Evolutionary conservation across 1,140 invertebrate species (phyloP), one percentile per base, ranked within the genome.

Genomic region (Zophobas atratus): DNA sequence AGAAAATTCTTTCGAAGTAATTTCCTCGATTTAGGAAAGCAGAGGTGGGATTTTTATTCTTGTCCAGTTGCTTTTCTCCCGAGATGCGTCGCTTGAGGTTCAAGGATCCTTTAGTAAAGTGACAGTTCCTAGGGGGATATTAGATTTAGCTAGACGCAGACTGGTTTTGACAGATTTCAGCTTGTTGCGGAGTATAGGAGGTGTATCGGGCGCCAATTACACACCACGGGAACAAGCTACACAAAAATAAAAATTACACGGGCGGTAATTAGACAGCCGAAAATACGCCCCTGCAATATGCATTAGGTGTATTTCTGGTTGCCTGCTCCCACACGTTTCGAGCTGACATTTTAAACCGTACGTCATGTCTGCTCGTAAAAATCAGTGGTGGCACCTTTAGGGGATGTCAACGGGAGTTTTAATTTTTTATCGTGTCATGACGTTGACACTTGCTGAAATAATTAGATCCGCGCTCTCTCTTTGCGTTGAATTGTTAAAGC

Each of bases 1-100:
- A 63, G 35, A 4, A 2, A 63, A 63, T 63, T 63, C 32, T 38
- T 63, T 63, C 41, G 6, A 63, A 63, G 35, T 38, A 63, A 56
- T 56, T 56, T 8, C 35, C 33, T 20, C 55, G 35, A 35, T 56
- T 63, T 63, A 8, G 49, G 20, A 4, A 5, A 20, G 6, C 49
- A 20, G 49, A 46, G 6, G 3, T 8, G 43, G 3, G 6, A 4
- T 20, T 51, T 51, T 51, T 20, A 51, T 51, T 51, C 49, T 51
- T 51, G 49, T 20, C 49, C 49, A 20, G 49, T 46, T 8, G 43
- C 49, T 51, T 20, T 51, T 20, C 4, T 20, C 4, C 49, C 49
- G n/a, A 8, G 43, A 46, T 46, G 43, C 43, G 43, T 46, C 43
- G 6, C 43, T 46, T 8, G 43, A 8, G 6, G 3, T 20, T 51